Evolutionary conservation across 2,797 vertebrate genomes (phyloP).

Genomic region (Sternotherus odoratus): DNA sequence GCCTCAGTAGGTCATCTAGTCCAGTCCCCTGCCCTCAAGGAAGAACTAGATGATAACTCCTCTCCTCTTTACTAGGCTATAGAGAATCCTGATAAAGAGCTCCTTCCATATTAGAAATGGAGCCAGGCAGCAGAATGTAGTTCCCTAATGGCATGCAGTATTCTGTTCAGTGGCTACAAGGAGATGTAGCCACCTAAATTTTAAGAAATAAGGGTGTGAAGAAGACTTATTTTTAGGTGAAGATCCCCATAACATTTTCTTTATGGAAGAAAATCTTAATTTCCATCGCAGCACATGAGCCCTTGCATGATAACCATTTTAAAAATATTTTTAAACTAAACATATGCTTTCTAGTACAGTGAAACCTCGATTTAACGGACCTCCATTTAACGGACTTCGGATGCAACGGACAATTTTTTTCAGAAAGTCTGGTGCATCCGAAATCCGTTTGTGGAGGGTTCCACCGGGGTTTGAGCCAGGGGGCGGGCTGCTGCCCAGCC

Average conservation of each 20-base stretch:
- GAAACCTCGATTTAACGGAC: too few species aligned
- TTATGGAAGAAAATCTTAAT: neutral
- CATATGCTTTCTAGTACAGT: neutral
- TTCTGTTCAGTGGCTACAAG: neutral
- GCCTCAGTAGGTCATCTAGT: neutral
- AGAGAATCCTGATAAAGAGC: neutral
- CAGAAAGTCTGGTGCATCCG: too few species aligned
- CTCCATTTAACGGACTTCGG: too few species aligned
- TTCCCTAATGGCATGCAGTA: neutral
- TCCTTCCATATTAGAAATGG: neutral
- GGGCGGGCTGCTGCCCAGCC: too few species aligned
- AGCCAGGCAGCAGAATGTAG: neutral
- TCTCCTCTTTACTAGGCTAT: neutral
- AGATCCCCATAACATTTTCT: neutral
- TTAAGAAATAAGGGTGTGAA: neutral
- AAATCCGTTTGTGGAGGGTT: too few species aligned
- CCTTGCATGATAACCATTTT: neutral
- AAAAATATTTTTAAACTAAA: conserved; percentile 13
- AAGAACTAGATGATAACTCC: neutral
- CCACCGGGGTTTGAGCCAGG: too few species aligned
- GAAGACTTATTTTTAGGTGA: neutral
- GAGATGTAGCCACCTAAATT: neutral
- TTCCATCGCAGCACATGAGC: neutral
- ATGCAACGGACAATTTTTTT: too few species aligned
- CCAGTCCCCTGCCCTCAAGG: neutral